Conservation (phyloP, 2,797 vertebrate species). For the Syndactyla subalaris region DNA sequence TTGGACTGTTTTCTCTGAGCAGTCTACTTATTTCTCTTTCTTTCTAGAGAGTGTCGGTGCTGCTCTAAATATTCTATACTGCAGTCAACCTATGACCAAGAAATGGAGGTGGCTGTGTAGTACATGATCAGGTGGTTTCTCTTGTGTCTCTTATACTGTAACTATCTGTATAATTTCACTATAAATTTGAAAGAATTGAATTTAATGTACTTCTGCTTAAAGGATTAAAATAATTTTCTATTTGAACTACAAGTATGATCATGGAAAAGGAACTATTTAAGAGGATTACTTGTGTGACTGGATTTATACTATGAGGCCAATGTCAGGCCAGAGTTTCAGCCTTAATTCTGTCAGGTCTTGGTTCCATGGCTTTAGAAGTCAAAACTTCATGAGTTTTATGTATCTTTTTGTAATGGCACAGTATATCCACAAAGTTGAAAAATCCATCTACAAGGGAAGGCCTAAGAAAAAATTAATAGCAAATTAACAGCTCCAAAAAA, state of each 20-base stretch:
- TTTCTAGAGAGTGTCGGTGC: background rate
- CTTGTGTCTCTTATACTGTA: background rate
- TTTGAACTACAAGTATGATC: background rate
- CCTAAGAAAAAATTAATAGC: background rate
- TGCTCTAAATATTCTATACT: background rate
- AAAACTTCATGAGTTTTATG: background rate
- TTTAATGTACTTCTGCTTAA: background rate
- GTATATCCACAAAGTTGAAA: background rate
- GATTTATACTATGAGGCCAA: background rate
- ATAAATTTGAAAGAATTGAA: background rate
- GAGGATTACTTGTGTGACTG: background rate
- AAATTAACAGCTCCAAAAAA: background rate
- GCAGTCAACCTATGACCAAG: background rate
- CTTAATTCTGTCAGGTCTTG: background rate
- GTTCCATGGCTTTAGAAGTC: background rate
- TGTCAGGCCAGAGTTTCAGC: background rate
- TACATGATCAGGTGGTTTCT: background rate
- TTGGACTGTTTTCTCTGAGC: background rate
- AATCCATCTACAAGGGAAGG: background rate
- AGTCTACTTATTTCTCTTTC: background rate
- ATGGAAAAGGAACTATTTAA: background rate
- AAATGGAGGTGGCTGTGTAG: background rate
- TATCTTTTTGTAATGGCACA: background rate
- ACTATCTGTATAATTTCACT: background rate
- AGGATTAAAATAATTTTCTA: constrained; percentile 7